phyloP scores from a whole-genome alignment of 2,888 invertebrate species.

The Lucinisca nassula region DNA sequence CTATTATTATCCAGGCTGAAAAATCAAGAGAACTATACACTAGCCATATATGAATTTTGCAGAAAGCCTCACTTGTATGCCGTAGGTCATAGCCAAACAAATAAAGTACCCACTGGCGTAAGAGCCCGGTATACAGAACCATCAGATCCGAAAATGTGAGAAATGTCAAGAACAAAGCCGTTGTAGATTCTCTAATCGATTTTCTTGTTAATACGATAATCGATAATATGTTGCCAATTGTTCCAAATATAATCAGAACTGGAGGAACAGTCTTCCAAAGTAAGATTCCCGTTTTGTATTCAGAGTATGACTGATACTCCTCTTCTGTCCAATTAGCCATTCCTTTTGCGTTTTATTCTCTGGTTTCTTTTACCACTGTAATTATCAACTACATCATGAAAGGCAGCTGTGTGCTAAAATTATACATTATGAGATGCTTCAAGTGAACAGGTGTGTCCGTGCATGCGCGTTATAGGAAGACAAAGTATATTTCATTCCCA shows the following conservation, averaged over 20 bases:
- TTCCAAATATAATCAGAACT: slow-evolving; percentile 79
- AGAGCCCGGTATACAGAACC: slow-evolving; percentile 79
- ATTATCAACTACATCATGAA: too few relatives aligned
- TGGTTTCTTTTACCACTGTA: too few relatives aligned
- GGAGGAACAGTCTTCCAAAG: slow-evolving; percentile 77
- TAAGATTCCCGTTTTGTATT: slow-evolving; percentile 55
- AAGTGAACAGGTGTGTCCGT: too few relatives aligned
- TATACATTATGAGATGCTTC: too few relatives aligned
- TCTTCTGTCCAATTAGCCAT: neutral
- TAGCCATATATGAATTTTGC: slow-evolving; percentile 78
- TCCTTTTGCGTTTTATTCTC: too few relatives aligned
- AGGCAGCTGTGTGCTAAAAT: too few relatives aligned
- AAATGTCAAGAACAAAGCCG: slow-evolving; percentile 77
- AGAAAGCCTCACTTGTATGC: slow-evolving; percentile 50
- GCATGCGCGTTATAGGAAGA: too few relatives aligned
- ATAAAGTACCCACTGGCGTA: slow-evolving; percentile 75
- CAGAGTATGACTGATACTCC: slow-evolving; percentile 28
- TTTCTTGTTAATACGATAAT: slow-evolving; percentile 76
- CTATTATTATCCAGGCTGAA: slow-evolving; percentile 83
- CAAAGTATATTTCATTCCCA: too few relatives aligned
- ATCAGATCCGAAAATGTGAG: slow-evolving; percentile 76
- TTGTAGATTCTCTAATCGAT: slow-evolving; percentile 72
- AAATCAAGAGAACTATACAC: slow-evolving; percentile 79
- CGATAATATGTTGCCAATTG: slow-evolving; percentile 79
- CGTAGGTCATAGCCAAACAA: slow-evolving; percentile 73